Percentiles rank a stretch among this genome's conserved stretches.
These are phyloP conservation scores for Speoplatyrhinus poulsoni DNA, from an alignment of 2,113 vertebrate genomes.

Conservation along the genomic window DNA sequence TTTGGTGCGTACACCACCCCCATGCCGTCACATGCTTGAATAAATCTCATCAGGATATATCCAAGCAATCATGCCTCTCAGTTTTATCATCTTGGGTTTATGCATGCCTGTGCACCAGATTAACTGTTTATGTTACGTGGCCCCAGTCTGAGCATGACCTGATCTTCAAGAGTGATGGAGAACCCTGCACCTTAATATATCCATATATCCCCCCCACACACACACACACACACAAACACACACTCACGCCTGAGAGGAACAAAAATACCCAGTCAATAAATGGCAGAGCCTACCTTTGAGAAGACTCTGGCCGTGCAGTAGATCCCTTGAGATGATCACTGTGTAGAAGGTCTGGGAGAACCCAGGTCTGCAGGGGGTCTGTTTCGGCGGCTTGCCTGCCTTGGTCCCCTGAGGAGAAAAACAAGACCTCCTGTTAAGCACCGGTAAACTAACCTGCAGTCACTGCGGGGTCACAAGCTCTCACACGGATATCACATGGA, in stretches of 20 bases:
- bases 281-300: constrained; percentile 76
- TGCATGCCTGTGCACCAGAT: neutral
- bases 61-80: neutral
- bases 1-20: constrained; percentile 4
- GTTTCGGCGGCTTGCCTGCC: constrained; percentile 62
- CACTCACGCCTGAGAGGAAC: constrained; percentile 16
- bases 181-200: constrained; percentile 10
- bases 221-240: constrained; percentile 29
- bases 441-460: constrained; percentile 54
- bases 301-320: constrained; percentile 73
- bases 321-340: constrained; percentile 77
- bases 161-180: constrained; percentile 42
- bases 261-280: constrained; percentile 39
- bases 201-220: neutral
- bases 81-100: neutral
- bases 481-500: neutral
- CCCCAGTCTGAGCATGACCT: constrained; percentile 18
- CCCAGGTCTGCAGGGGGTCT: constrained; percentile 72
- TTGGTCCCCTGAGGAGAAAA: constrained; percentile 70
- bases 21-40: constrained; percentile 7
- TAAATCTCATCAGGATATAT: constrained; percentile 4
- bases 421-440: constrained; percentile 53
- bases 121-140: constrained; percentile 26
- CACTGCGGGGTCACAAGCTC: constrained; percentile 43
- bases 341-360: constrained; percentile 83